Conservation (phyloP, 1,140 invertebrate genomes). For the Drosophila ironensis region DNA sequence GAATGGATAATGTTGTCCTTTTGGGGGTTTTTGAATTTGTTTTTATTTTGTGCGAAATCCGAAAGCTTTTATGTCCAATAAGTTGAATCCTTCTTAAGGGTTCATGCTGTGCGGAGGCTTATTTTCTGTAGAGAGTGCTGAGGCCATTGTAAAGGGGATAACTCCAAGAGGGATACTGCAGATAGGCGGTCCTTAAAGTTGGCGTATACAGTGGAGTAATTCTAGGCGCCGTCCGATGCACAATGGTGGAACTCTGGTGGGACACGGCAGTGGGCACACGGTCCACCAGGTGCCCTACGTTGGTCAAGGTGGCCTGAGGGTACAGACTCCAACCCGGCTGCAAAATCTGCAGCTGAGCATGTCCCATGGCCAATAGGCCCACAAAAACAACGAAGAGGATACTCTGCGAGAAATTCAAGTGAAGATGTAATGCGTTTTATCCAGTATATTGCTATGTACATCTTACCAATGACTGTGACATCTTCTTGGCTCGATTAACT, state of each 20-base stretch:
- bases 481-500: slow-evolving; percentile 29
- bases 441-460: neutral
- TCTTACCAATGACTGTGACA: slow-evolving; percentile 40
- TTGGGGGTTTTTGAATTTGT: slow-evolving; percentile 23
- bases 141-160: slow-evolving; percentile 12
- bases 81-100: neutral
- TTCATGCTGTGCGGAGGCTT: neutral
- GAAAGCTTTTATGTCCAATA: neutral
- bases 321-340: slow-evolving; percentile 30
- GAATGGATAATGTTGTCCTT: neutral
- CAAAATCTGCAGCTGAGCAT: slow-evolving; percentile 18
- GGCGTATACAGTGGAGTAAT: slow-evolving; percentile 24
- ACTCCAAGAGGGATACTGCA: slow-evolving; percentile 25
- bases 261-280: slow-evolving; percentile 68
- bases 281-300: slow-evolving; percentile 45
- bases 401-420: slow-evolving; percentile 4
- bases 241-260: slow-evolving; percentile 83
- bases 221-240: slow-evolving; percentile 55
- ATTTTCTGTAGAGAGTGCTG: slow-evolving; percentile 34
- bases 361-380: slow-evolving; percentile 8
- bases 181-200: slow-evolving; percentile 7
- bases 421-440: neutral
- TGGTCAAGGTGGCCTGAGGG: slow-evolving; percentile 22
- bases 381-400: neutral
- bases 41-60: slow-evolving; percentile 4